Evolutionary conservation across 1,140 invertebrate species (phyloP).

Genomic region (Trachymyrmex cornetzi): DNA sequence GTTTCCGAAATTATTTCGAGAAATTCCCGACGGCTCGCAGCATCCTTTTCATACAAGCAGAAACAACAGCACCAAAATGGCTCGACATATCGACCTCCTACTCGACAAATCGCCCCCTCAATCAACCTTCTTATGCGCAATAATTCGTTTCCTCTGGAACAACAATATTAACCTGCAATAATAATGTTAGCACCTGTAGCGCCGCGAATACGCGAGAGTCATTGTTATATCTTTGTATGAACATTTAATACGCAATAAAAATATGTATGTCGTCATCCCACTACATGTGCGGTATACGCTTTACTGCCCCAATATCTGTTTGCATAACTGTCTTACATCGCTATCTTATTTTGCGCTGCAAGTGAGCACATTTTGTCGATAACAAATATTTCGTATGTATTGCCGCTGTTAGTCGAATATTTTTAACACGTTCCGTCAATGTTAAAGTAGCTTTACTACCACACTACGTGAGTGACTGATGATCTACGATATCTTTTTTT

Average conservation of each 20-base stretch:
- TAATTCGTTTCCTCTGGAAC: conserved; percentile 66
- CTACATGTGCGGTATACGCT: conserved; percentile 9
- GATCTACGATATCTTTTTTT: too few relatives aligned
- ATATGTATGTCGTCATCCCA: conserved; percentile 65
- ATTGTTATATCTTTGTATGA: conserved; percentile 81
- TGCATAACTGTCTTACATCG: conserved; percentile 14
- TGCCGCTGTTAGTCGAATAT: not conserved
- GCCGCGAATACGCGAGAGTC: conserved; percentile 46
- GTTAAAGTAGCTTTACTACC: too few relatives aligned
- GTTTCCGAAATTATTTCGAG: conserved; percentile 24
- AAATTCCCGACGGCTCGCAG: conserved; percentile 31
- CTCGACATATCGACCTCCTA: conserved; percentile 56
- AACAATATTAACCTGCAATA: conserved; percentile 71
- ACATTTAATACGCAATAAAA: conserved; percentile 81
- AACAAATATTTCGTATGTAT: not conserved
- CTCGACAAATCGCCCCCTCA: conserved; percentile 40
- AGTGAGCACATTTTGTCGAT: not conserved
- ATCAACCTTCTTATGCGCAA: conserved; percentile 53
- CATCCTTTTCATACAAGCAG: conserved; percentile 36
- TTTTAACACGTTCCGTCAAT: not conserved
- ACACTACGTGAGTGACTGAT: too few relatives aligned
- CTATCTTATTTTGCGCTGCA: not conserved
- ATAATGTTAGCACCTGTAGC: conserved; percentile 67
- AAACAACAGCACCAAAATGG: conserved; percentile 48
- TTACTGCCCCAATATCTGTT: not conserved